phyloP scores from a whole-genome alignment of 2,888 invertebrate genomes.

The Habroteleia sp. region DNA sequence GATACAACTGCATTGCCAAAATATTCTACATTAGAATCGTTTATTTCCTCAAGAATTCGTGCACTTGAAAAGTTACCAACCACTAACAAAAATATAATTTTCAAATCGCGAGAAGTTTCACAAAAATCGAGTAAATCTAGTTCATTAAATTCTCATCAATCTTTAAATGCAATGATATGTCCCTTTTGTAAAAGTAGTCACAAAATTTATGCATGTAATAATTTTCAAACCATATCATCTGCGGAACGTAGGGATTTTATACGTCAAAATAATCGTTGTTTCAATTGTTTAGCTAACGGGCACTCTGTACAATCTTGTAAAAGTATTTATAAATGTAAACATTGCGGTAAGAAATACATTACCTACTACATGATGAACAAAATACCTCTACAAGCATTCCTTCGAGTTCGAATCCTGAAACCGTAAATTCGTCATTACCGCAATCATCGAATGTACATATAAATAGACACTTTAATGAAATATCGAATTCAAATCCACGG shows the following conservation, averaged over 20 bases:
- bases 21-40: slow-evolving; percentile 1
- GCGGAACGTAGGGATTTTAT: background rate
- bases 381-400: background rate
- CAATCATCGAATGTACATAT: background rate
- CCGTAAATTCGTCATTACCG: background rate
- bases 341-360: slow-evolving; percentile 11
- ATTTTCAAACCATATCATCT: slow-evolving; percentile 2
- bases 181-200: slow-evolving; percentile 16
- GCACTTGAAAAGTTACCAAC: slow-evolving; percentile 1
- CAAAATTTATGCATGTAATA: slow-evolving; percentile 4
- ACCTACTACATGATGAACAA: slow-evolving; percentile 13
- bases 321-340: slow-evolving; percentile 10
- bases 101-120: background rate
- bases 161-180: background rate
- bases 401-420: background rate
- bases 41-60: slow-evolving; percentile 6
- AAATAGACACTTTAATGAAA: slow-evolving; percentile 1
- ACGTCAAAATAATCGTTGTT: slow-evolving; percentile 8
- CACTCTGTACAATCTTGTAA: background rate
- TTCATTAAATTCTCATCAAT: background rate
- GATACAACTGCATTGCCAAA: background rate
- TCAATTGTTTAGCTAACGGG: slow-evolving; percentile 11
- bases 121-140: slow-evolving; percentile 2
- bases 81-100: background rate
- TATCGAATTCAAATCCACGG: background rate